phyloP scores from a whole-genome alignment of 2,888 invertebrate species.

The Cybosia mesomella region DNA sequence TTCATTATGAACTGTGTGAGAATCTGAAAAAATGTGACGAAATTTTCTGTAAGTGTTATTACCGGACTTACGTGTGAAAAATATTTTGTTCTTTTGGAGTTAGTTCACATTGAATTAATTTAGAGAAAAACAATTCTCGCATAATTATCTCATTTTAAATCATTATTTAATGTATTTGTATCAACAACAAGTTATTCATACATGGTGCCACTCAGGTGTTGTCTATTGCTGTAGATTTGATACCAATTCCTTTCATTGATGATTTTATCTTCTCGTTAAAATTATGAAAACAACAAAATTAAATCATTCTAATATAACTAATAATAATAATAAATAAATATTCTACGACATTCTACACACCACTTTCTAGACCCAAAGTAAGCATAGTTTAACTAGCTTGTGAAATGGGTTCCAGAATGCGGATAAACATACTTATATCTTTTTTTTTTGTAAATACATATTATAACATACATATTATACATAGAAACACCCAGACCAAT shows the following conservation, averaged over 20 bases:
- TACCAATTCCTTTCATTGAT: too few species aligned
- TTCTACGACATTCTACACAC: too few species aligned
- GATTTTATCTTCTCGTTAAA: too few species aligned
- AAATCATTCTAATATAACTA: too few species aligned
- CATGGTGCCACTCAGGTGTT: neutral
- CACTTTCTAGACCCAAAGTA: too few species aligned
- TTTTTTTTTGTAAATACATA: neutral
- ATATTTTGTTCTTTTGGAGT: conserved; percentile 1
- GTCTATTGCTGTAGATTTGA: neutral
- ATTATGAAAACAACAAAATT: too few species aligned
- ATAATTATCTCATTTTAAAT: neutral
- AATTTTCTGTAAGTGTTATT: neutral
- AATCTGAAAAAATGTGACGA: conserved; percentile 4
- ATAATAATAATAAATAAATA: too few species aligned
- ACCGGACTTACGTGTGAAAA: conserved; percentile 7
- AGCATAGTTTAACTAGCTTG: too few species aligned
- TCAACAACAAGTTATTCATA: neutral
- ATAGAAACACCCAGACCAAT: too few species aligned
- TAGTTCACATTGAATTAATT: neutral
- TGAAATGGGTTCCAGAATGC: too few species aligned
- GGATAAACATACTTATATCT: too few species aligned
- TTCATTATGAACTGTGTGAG: conserved; percentile 16
- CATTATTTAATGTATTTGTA: neutral
- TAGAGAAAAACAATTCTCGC: neutral
- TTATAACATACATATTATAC: too few species aligned